These are phyloP conservation scores for Odobenus rosmarus DNA, from an alignment of 2,113 vertebrate genomes.

Conservation along the genomic window DNA sequence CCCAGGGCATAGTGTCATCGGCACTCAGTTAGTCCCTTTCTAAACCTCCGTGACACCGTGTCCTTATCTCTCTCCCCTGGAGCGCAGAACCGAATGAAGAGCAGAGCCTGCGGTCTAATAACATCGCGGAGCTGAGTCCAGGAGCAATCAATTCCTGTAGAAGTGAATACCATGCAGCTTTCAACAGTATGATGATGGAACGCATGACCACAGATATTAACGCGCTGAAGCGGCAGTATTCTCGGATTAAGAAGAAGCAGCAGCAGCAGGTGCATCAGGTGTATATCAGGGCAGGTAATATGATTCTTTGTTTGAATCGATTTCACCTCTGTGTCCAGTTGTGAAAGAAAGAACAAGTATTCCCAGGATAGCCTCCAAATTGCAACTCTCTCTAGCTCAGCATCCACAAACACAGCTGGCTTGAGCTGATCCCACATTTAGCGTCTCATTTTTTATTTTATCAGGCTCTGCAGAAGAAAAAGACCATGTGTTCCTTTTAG, in stretches of 20 bases:
- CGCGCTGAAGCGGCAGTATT: conserved; percentile 95
- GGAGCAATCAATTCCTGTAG: conserved; percentile 94
- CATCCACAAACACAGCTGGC: background rate
- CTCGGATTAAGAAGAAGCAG: conserved; percentile 95
- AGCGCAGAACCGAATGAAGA: conserved; percentile 90
- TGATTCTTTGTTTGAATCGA: background rate
- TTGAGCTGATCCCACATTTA: conserved; percentile 20
- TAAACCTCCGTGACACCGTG: background rate
- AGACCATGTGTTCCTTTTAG: conserved; percentile 82
- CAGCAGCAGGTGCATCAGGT: conserved; percentile 96
- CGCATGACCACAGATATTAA: conserved; percentile 98
- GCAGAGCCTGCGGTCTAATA: conserved; percentile 88
- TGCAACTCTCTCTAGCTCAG: background rate
- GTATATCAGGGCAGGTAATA: conserved; percentile 94
- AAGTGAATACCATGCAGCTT: conserved; percentile 94
- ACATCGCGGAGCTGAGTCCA: conserved; percentile 95
- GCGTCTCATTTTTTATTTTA: conserved; percentile 75
- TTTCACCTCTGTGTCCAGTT: background rate
- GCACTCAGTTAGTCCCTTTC: background rate
- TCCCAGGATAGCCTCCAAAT: background rate
- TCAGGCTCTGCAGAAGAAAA: conserved; percentile 86
- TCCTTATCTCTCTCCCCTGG: background rate
- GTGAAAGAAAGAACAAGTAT: background rate
- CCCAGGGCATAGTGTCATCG: background rate
- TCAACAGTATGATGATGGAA: conserved; percentile 99